These are phyloP conservation scores for Penaeus indicus DNA, from an alignment of 1,140 invertebrate species.

Conservation along the genomic window DNA sequence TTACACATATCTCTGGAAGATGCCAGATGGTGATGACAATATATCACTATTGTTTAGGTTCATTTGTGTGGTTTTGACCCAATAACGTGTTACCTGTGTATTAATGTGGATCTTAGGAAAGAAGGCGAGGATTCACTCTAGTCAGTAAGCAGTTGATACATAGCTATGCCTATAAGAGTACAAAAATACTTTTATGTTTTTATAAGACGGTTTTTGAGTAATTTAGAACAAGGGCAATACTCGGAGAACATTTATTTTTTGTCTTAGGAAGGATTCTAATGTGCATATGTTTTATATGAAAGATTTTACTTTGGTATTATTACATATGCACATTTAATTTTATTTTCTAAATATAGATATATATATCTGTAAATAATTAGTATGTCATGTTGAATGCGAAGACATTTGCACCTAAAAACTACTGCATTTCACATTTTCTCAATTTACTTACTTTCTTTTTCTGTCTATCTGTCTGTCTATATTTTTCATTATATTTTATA, in stretches of 20 bases:
- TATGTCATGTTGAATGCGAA: no score
- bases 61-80: neutral
- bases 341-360: neutral
- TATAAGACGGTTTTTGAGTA: constrained; percentile 15
- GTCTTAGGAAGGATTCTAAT: neutral
- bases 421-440: no score
- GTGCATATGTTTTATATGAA: constrained; percentile 15
- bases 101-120: no score
- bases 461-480: no score
- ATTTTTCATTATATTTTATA: no score
- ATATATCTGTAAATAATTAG: constrained; percentile 16
- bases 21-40: no score
- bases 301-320: constrained; percentile 18
- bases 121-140: constrained; percentile 18
- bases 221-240: no score
- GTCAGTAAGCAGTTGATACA: constrained; percentile 40
- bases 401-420: no score
- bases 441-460: no score
- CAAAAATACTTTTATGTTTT: constrained; percentile 26
- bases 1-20: no score
- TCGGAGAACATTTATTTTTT: no score
- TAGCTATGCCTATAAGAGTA: constrained; percentile 48
- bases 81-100: no score
- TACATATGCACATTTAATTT: neutral
- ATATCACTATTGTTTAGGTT: constrained; percentile 9